Evolutionary conservation across 2,888 invertebrate species (phyloP).

Genomic region (Drosophila niveifrons): DNA sequence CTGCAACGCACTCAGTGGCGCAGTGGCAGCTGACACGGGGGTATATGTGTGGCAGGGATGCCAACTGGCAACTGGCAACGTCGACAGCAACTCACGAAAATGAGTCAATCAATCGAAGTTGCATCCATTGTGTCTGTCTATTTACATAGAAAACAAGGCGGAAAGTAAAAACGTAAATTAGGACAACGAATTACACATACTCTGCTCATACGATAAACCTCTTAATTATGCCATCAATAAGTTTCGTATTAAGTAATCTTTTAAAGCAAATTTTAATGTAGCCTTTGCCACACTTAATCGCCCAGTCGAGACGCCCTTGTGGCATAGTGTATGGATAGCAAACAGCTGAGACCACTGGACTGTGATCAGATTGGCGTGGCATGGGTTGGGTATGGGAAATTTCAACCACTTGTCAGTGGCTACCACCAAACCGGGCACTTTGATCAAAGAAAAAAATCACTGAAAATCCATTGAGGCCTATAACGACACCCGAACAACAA

Average conservation of each 20-base stretch:
- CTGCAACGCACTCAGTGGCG: conserved; percentile 56
- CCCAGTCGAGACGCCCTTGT: not conserved
- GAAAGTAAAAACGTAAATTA: not conserved
- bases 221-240: not conserved
- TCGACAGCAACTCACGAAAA: conserved; percentile 67
- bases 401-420: conserved; percentile 73
- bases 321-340: conserved; percentile 19
- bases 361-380: conserved; percentile 39
- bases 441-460: conserved; percentile 78
- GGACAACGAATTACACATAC: conserved; percentile 15
- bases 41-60: conserved; percentile 17
- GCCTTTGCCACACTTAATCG: not conserved
- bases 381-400: conserved; percentile 67
- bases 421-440: conserved; percentile 75
- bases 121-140: conserved; percentile 62
- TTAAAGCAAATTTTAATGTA: not conserved
- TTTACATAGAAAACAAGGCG: conserved; percentile 55
- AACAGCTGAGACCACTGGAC: conserved; percentile 41
- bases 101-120: conserved; percentile 77
- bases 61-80: conserved; percentile 18
- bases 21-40: conserved; percentile 32
- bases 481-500: conserved; percentile 62
- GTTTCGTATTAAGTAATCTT: not conserved
- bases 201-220: conserved; percentile 5
- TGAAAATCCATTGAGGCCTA: conserved; percentile 80